A percentile compares a stretch with the other conserved stretches of the same genome.
Conservation (phyloP, 2,113 vertebrate species). For the Myrmecobius fasciatus region DNA sequence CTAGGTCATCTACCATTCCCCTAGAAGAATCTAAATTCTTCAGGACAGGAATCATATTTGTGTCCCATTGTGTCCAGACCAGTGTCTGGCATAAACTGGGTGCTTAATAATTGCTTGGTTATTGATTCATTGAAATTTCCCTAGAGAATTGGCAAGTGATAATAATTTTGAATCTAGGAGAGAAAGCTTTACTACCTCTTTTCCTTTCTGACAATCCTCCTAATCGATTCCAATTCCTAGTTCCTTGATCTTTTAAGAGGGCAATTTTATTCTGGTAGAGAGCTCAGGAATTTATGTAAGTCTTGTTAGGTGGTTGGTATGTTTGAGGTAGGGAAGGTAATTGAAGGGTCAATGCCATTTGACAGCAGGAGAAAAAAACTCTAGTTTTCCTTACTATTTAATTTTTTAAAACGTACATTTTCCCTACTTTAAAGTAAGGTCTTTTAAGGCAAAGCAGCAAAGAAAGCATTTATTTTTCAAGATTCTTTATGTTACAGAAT, state of each 20-base stretch:
- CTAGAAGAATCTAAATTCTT: neutral
- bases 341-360: neutral
- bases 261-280: neutral
- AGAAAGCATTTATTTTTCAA: neutral
- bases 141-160: neutral
- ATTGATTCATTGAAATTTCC: neutral
- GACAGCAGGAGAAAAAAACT: neutral
- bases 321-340: neutral
- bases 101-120: neutral
- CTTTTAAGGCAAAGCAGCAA: neutral
- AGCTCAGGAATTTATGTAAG: neutral
- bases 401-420: neutral
- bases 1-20: neutral
- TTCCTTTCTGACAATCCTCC: neutral
- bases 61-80: neutral
- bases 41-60: neutral
- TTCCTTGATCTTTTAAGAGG: neutral
- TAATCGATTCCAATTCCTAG: neutral
- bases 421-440: neutral
- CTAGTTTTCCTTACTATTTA: neutral
- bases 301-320: neutral
- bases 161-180: neutral
- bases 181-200: neutral
- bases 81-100: neutral
- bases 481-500: neutral